Evolutionary conservation across 2,113 vertebrate species (phyloP), one percentile per base, ranked within the genome.

Genomic region (Puffinus mauretanicus): DNA sequence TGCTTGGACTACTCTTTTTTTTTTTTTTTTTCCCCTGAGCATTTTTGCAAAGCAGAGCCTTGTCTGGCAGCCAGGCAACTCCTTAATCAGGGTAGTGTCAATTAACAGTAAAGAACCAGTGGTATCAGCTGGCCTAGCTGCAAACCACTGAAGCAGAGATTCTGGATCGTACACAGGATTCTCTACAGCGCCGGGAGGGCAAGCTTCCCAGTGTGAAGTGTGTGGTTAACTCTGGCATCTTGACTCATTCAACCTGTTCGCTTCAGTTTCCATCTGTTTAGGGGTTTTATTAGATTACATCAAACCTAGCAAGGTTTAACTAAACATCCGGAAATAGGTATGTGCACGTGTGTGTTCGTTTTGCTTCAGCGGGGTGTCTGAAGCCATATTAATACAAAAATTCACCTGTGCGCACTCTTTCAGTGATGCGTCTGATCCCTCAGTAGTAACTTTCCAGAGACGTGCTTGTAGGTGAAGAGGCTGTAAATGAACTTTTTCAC

Each of bases 311-410:
- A 22, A 36, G 82, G 32, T 17, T 51, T 46, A 64, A 67, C 88
- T 61, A 38, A 67, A 36, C 36, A 4, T 6, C 34, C 77, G 13
- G n/a, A 30, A 44, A 11, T 1, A 34, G 52, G 52, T 19, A 13
- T 2, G 36, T 32, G 17, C 11, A 8, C 1, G 13, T 3, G 36
- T 18, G 5, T 10, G 46, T 52, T 16, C 13, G 0, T 62, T 57
- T 16, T 46, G 64, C 42, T 40, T 36, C 81, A 32, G 40, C 3
- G 7, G 7, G 4, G 30, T 22, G 27, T n/a, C 49, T 24, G 25
- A 16, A 58, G 44, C 69, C 4, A 1, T 17, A 5, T 10, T 58
- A 32, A 44, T 7, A 4, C 3, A 7, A 6, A 36, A 40, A 16
- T 7, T 16, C 20, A 27, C 49, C 36, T 16, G 22, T 2, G 9